Conservation (phyloP, 2,797 vertebrate genomes). For the Sebastiscus tertius region DNA sequence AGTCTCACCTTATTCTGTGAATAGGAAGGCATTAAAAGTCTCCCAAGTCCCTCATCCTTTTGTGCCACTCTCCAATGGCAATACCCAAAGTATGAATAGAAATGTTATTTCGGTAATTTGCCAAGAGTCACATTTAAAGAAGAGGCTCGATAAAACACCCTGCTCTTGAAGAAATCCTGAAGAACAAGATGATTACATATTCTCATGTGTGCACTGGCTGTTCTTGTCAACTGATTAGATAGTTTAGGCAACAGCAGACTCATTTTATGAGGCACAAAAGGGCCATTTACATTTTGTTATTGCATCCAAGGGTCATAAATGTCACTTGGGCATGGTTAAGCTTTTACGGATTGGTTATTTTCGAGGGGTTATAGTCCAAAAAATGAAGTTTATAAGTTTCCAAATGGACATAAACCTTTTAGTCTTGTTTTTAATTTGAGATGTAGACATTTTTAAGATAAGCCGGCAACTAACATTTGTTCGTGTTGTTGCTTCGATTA, state of each 20-base stretch:
- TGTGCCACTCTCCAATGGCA: slow-evolving; percentile 52
- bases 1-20: slow-evolving; percentile 63
- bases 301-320: slow-evolving; percentile 33
- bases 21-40: slow-evolving; percentile 60
- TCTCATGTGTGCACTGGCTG: slow-evolving; percentile 33
- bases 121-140: slow-evolving; percentile 41
- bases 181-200: slow-evolving; percentile 52
- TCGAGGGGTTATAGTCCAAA: slow-evolving; percentile 3
- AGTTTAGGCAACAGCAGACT: slow-evolving; percentile 45
- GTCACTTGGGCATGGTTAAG: slow-evolving; percentile 2
- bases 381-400: slow-evolving; percentile 20
- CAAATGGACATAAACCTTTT: slow-evolving; percentile 26
- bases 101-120: slow-evolving; percentile 61
- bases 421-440: neutral
- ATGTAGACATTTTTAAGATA: slow-evolving; percentile 6
- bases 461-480: slow-evolving; percentile 28
- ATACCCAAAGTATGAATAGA: slow-evolving; percentile 48
- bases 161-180: slow-evolving; percentile 33
- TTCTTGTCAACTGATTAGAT: slow-evolving; percentile 49
- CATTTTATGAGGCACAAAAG: slow-evolving; percentile 47
- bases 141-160: slow-evolving; percentile 20
- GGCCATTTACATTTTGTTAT: slow-evolving; percentile 47
- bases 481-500: neutral
- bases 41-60: slow-evolving; percentile 48
- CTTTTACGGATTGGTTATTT: slow-evolving; percentile 31